phyloP scores from a whole-genome alignment of 2,888 invertebrate genomes.

The Thyatira batis region DNA sequence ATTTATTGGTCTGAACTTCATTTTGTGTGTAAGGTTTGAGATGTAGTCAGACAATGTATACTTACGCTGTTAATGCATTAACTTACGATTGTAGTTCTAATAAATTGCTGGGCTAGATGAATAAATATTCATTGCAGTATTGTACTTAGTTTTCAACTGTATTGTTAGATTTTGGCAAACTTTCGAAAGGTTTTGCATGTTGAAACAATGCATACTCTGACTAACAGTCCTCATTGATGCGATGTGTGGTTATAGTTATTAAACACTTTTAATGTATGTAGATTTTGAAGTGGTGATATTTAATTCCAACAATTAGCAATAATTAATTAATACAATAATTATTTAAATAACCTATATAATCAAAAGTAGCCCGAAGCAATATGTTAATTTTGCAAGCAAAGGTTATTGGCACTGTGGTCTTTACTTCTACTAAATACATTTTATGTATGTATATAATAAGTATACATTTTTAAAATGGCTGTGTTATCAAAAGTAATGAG shows the following conservation, averaged over 20 bases:
- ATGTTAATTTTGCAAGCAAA: no score
- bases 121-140: not conserved
- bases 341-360: no score
- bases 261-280: not conserved
- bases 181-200: not conserved
- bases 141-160: not conserved
- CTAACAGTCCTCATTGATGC: not conserved
- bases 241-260: not conserved
- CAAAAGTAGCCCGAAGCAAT: no score
- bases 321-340: no score
- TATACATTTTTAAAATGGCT: no score
- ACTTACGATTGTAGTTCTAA: not conserved
- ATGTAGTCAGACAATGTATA: not conserved
- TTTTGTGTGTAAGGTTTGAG: not conserved
- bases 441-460: no score
- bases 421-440: no score
- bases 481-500: not conserved
- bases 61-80: not conserved
- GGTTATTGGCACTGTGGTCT: no score
- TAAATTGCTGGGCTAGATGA: not conserved
- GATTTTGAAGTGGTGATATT: not conserved
- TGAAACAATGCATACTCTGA: not conserved
- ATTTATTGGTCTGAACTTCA: constrained; percentile 4
- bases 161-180: not conserved
- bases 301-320: no score